Evolutionary conservation across 2,113 vertebrate species (phyloP).

Genomic region (Microtus montanus): DNA sequence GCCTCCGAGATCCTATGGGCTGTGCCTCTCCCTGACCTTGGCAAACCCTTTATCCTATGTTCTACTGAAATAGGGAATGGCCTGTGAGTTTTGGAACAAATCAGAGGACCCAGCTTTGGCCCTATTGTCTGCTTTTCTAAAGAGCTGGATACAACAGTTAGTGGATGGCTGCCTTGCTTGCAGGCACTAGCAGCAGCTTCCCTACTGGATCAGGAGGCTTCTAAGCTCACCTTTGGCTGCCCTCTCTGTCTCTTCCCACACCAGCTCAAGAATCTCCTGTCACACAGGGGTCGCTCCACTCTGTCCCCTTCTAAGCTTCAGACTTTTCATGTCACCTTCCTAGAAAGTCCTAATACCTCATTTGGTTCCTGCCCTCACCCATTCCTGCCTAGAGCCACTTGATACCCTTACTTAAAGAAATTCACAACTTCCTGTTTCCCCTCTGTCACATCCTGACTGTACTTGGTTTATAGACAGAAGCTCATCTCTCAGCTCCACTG

Average conservation of each 20-base stretch:
- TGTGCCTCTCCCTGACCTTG: not conserved
- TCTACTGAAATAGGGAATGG: not conserved
- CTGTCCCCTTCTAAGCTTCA: too few relatives aligned
- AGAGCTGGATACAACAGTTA: not conserved
- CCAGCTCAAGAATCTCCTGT: not conserved
- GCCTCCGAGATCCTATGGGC: not conserved
- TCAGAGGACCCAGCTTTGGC: not conserved
- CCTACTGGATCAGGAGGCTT: not conserved
- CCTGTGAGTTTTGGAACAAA: not conserved
- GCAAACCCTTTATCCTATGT: not conserved
- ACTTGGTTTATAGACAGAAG: not conserved
- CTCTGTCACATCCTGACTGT: not conserved
- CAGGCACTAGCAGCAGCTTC: not conserved
- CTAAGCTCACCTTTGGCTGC: not conserved
- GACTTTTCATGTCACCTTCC: not conserved
- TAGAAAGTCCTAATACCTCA: not conserved
- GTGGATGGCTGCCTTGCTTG: too few relatives aligned
- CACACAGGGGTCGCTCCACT: not conserved
- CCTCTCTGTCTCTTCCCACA: not conserved
- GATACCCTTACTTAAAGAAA: not conserved
- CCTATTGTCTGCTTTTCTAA: not conserved
- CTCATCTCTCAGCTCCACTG: not conserved
- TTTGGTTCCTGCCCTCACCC: not conserved
- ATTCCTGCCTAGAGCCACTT: not conserved
- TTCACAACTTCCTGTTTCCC: not conserved